Conservation (phyloP, 2,797 vertebrate species). For the Melanogrammus aeglefinus region DNA sequence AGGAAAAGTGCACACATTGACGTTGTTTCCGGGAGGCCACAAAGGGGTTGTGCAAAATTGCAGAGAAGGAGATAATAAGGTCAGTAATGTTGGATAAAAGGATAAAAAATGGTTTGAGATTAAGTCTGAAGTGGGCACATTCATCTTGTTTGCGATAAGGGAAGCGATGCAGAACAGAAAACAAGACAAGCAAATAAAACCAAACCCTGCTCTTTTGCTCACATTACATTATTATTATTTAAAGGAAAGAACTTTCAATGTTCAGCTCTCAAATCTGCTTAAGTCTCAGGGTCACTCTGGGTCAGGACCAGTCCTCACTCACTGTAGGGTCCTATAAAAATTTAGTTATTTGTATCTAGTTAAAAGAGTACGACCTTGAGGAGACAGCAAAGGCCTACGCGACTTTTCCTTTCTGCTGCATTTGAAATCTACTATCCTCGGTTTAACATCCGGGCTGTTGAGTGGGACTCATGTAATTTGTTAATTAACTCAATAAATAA, state of each 20-base stretch:
- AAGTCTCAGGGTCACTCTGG: slow-evolving; percentile 11
- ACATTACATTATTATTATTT: slow-evolving; percentile 37
- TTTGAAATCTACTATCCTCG: slow-evolving; percentile 10
- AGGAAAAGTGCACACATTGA: background rate
- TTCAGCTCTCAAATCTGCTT: slow-evolving; percentile 20
- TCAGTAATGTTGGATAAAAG: background rate
- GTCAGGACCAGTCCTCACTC: slow-evolving; percentile 11
- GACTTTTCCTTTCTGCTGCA: background rate
- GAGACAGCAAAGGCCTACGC: background rate
- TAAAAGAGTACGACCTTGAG: background rate
- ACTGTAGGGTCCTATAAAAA: slow-evolving; percentile 22
- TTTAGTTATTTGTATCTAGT: slow-evolving; percentile 8
- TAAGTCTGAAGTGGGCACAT: too few relatives aligned
- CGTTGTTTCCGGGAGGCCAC: background rate
- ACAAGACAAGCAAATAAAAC: background rate
- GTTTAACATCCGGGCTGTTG: slow-evolving; percentile 25
- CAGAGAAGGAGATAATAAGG: background rate
- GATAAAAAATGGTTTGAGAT: too few relatives aligned
- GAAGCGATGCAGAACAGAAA: background rate
- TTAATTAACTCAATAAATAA: slow-evolving; percentile 18
- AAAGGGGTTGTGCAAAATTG: background rate
- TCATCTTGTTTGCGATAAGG: too few relatives aligned
- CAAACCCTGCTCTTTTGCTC: background rate
- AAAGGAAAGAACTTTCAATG: slow-evolving; percentile 27
- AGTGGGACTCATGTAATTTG: slow-evolving; percentile 26